Base-by-base conservation (phyloP, 2,888 invertebrate genomes). In the Argynnis bischoffii region DNA sequence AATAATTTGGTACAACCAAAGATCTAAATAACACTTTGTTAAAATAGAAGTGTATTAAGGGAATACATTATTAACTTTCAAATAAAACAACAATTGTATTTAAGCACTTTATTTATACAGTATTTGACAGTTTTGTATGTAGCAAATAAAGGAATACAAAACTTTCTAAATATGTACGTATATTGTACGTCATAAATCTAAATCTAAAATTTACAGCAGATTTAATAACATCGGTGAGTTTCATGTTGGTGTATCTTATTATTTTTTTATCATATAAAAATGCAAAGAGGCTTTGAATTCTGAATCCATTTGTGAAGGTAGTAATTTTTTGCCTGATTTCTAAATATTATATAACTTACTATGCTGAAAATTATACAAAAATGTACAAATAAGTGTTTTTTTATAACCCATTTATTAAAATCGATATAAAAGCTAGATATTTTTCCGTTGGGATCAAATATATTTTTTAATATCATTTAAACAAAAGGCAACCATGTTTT, bases 81-180 rank as follows among this genome's bases (percentile, higher is more conserved):
- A 76, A 70, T 66, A 74, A 72, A 74, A 72, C 74, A 72, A 66
- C 50, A 66, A 21, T 69, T 69, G 75, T 77, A 50, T 50, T 81
- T 71, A 88, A 88, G 88, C 88, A 80, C 83, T 88, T 88, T 85
- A 86, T 85, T 82, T 79, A 83, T 85, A 85, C 81, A 88, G 84
- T 76, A 83, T 90, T 90, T 90, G 89, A 90, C 90, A 87, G 84
- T 84, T 82, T 77, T 75, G 76, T 83, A 79, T 76, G 77, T 83
- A 85, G 86, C 84, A 81, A 75, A 82, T 77, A 79, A 79, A 78
- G 75, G 70, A 73, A 79, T 79, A 82, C 76, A 85, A 84, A 85
- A 81, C 71, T 64, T 77, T 76, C 77, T 81, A 82, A 77, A 74
- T 70, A 55, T 71, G 69, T 77, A 78, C 76, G 70, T 66, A 74